Conservation (phyloP, 2,113 vertebrate species). For the Gadus chalcogrammus region DNA sequence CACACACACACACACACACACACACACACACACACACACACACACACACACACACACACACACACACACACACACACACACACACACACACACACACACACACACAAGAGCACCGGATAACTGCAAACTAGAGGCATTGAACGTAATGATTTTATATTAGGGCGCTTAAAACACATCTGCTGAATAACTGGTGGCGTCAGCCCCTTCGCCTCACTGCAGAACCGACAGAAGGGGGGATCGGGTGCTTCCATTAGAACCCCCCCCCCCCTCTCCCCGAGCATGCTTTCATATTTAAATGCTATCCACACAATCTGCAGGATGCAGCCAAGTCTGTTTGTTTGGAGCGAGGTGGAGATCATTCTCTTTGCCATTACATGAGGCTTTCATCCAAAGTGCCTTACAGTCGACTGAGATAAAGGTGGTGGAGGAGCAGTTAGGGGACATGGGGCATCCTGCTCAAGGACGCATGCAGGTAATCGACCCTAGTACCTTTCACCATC, state of each 20-base stretch:
- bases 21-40: too few species aligned
- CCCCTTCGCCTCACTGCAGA: constrained; percentile 18
- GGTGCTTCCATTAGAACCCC: constrained; percentile 48
- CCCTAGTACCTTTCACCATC: too few species aligned
- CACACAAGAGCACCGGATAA: too few species aligned
- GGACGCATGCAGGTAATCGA: too few species aligned
- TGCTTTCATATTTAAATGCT: constrained; percentile 67
- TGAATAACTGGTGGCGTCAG: not conserved
- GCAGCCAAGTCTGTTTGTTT: constrained; percentile 10
- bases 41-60: too few species aligned
- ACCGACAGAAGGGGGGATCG: not conserved
- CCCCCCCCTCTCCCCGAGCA: constrained; percentile 23
- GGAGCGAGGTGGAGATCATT: not conserved
- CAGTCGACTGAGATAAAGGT: not conserved
- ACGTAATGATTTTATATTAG: constrained; percentile 1
- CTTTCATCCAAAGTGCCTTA: not conserved
- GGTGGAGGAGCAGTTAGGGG: too few species aligned
- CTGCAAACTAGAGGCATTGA: not conserved
- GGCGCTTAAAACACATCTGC: not conserved
- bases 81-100: too few species aligned
- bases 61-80: too few species aligned
- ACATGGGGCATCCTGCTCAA: too few species aligned
- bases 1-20: too few species aligned
- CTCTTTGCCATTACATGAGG: too few species aligned
- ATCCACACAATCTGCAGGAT: constrained; percentile 30